Evolutionary conservation across 2,113 vertebrate species (phyloP), one percentile per base, ranked within the genome.

Genomic region (Takifugu bimaculatus): DNA sequence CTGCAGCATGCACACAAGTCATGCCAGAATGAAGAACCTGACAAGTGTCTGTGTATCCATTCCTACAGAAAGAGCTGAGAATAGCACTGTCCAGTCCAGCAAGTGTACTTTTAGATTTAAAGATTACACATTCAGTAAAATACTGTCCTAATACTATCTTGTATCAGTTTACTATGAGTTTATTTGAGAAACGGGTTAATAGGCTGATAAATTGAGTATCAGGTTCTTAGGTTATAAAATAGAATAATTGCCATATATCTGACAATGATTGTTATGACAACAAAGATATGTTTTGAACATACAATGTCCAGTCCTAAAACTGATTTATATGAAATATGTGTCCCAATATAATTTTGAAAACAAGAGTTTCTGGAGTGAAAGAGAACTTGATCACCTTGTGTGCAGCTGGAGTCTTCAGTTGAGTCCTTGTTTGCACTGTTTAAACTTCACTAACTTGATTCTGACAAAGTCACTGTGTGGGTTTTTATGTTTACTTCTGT

Each of bases 311-410:
- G 7, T 39, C 6, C 1, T 10, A 4, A 10, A 4, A 10, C 11
- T 32, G 11, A 28, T 15, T 60, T 45, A 13, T 14, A 4, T 7
- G n/a, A 68, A 27, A 15, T 20, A 57, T 49, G 39, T 32, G 11
- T 61, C 50, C 54, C 54, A 14, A 12, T 35, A 27, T 14, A 60
- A 50, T 61, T 45, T 56, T 60, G 67, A 47, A 65, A 77, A 65
- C 49, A 51, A 5, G 52, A 59, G 66, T 76, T 57, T 65, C 72
- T 60, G 42, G 63, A 61, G 62, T 75, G 71, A 62, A 75, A 81
- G 77, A 78, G 71, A 85, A 86, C 64, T 71, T 59, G 81, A 80
- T 86, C 84, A 76, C 43, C 65, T 75, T 73, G 58, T 68, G 58
- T 14, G 12, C 70, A 74, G 77, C 79, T 71, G 70, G 63, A 68